Conservation (phyloP, 2,113 vertebrate genomes). For the Lasiurus cinereus region DNA sequence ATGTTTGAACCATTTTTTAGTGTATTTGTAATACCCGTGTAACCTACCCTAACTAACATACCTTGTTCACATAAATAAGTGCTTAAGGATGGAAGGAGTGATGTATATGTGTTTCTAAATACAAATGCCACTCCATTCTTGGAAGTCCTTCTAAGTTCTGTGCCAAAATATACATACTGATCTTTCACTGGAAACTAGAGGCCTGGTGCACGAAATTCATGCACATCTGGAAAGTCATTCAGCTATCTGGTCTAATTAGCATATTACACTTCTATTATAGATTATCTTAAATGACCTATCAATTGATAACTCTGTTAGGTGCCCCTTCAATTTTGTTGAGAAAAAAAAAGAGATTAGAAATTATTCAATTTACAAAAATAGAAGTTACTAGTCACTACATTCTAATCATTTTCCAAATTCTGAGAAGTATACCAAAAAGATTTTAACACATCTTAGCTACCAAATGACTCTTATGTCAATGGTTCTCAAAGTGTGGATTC, state of each 20-base stretch:
- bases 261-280: too few relatives aligned
- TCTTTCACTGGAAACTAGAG: slow-evolving; percentile 40
- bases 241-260: too few relatives aligned
- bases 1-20: neutral
- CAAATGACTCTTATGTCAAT: neutral
- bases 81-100: slow-evolving; percentile 29
- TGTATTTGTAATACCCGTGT: slow-evolving; percentile 37
- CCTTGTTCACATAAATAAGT: slow-evolving; percentile 10
- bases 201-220: too few relatives aligned
- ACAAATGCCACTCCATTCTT: slow-evolving; percentile 31
- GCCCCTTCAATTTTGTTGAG: neutral
- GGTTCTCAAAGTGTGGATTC: neutral
- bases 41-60: slow-evolving; percentile 17
- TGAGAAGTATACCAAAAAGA: neutral
- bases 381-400: neutral
- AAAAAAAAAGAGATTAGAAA: slow-evolving; percentile 8
- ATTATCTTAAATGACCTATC: slow-evolving; percentile 4
- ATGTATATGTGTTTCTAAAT: neutral
- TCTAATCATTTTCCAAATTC: neutral
- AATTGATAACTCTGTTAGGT: neutral
- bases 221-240: too few relatives aligned
- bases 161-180: neutral
- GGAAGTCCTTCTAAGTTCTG: neutral
- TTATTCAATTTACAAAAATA: slow-evolving; percentile 20
- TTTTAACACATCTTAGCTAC: slow-evolving; percentile 21